Percentiles rank a stretch among this genome's conserved stretches.
Evolutionary conservation across 1,140 invertebrate species (phyloP).

Genomic region (Danaus plexippus): DNA sequence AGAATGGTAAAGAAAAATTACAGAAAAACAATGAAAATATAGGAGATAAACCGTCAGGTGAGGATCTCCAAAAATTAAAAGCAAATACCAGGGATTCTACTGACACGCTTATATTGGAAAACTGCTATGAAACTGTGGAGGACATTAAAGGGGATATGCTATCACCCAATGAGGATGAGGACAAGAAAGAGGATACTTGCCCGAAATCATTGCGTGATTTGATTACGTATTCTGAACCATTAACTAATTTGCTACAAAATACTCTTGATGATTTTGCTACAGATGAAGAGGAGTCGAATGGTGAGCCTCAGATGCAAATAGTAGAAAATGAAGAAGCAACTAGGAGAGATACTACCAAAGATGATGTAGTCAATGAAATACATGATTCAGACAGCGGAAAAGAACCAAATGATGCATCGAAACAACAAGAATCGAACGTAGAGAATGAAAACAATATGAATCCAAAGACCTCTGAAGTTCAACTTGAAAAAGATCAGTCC

Average conservation of each 20-base stretch:
- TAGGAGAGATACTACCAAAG: slow-evolving; percentile 10
- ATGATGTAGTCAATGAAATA: slow-evolving; percentile 8
- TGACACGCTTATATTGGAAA: slow-evolving; percentile 50
- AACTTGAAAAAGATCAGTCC: slow-evolving; percentile 9
- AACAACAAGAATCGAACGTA: slow-evolving; percentile 1
- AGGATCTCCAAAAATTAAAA: slow-evolving; percentile 38
- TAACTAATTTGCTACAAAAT: slow-evolving; percentile 45
- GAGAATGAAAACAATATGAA: slow-evolving; percentile 5
- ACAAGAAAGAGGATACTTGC: slow-evolving; percentile 14
- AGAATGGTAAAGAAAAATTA: slow-evolving; percentile 21
- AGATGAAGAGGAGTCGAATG: slow-evolving; percentile 39
- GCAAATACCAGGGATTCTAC: slow-evolving; percentile 43
- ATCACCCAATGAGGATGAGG: slow-evolving; percentile 19
- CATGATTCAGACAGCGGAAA: slow-evolving; percentile 7
- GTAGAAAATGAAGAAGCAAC: slow-evolving; percentile 10
- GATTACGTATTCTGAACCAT: slow-evolving; percentile 48
- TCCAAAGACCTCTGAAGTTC: slow-evolving; percentile 6
- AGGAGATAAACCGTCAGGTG: slow-evolving; percentile 41
- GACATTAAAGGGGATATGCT: slow-evolving; percentile 42
- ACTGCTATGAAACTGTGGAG: slow-evolving; percentile 45
- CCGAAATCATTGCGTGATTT: slow-evolving; percentile 39
- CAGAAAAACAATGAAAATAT: slow-evolving; percentile 27
- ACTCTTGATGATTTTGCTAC: slow-evolving; percentile 49
- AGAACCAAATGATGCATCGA: slow-evolving; percentile 6
- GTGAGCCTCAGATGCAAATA: slow-evolving; percentile 41